Percentiles rank a stretch among this genome's conserved stretches.
Evolutionary conservation across 2,113 vertebrate species (phyloP).

Genomic region (Sakesphorus luctuosus): DNA sequence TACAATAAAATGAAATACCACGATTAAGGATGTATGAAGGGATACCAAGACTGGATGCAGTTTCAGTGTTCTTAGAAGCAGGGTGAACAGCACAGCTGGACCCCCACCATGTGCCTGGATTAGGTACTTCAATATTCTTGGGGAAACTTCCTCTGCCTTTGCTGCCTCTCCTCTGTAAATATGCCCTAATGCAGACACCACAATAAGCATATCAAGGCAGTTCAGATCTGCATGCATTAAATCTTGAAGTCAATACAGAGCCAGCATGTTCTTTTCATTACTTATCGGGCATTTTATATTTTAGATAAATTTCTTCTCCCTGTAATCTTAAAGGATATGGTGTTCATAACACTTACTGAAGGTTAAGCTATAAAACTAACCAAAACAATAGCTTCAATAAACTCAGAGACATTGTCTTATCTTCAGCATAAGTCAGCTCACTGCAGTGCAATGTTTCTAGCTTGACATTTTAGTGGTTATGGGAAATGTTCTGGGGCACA

Average conservation of each 20-base stretch:
- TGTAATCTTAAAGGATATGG: conserved; percentile 41
- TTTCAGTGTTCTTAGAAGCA: background rate
- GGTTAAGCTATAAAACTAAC: conserved; percentile 39
- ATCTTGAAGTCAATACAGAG: background rate
- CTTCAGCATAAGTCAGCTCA: conserved; percentile 40
- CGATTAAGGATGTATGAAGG: conserved; percentile 59
- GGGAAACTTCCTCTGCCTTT: background rate
- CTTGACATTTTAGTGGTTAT: conserved; percentile 28
- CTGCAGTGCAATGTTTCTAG: background rate
- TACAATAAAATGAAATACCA: conserved; percentile 73
- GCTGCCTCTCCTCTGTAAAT: background rate
- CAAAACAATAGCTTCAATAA: conserved; percentile 52
- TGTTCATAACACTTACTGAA: conserved; percentile 34
- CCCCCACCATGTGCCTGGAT: background rate
- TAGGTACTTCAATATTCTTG: background rate
- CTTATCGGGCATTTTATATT: conserved; percentile 40
- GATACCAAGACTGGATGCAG: background rate
- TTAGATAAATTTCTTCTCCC: conserved; percentile 17
- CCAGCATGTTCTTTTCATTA: conserved; percentile 42
- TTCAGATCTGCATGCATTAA: conserved; percentile 1
- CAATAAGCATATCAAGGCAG: background rate
- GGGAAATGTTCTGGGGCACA: background rate
- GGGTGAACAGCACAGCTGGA: background rate
- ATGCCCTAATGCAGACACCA: background rate
- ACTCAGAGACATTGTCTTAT: conserved; percentile 42